Evolutionary conservation across 1,140 invertebrate species (phyloP).

Genomic region (Bemisia tabaci): DNA sequence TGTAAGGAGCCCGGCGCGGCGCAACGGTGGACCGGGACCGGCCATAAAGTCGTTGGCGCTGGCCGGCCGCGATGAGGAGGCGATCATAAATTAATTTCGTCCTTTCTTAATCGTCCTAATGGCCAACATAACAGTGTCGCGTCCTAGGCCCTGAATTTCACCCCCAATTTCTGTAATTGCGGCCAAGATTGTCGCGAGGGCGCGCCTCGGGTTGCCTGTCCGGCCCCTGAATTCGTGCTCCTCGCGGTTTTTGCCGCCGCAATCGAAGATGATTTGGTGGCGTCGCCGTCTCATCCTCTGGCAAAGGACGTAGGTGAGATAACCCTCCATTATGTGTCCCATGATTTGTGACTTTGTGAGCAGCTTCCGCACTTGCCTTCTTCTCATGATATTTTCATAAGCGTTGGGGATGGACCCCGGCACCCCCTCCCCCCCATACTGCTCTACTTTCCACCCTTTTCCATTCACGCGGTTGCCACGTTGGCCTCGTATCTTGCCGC

Average conservation of each 20-base stretch:
- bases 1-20: too few relatives aligned
- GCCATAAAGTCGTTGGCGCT: neutral
- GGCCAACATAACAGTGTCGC: neutral
- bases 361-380: neutral
- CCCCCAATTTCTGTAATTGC: neutral
- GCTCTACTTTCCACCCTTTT: neutral
- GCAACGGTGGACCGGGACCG: too few relatives aligned
- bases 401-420: neutral
- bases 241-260: too few relatives aligned
- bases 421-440: neutral
- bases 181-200: neutral
- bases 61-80: neutral
- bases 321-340: neutral
- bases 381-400: neutral
- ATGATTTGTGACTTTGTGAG: neutral
- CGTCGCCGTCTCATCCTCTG: too few relatives aligned
- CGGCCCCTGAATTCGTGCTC: too few relatives aligned
- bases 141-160: neutral
- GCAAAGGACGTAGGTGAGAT: neutral
- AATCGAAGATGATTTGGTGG: too few relatives aligned
- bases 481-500: too few relatives aligned
- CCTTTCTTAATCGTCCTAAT: neutral
- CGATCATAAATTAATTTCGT: neutral
- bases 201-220: too few relatives aligned
- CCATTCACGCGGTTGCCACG: too few relatives aligned